Evolutionary conservation across 2,113 vertebrate species (phyloP).

Genomic region (Syngnathus floridae): DNA sequence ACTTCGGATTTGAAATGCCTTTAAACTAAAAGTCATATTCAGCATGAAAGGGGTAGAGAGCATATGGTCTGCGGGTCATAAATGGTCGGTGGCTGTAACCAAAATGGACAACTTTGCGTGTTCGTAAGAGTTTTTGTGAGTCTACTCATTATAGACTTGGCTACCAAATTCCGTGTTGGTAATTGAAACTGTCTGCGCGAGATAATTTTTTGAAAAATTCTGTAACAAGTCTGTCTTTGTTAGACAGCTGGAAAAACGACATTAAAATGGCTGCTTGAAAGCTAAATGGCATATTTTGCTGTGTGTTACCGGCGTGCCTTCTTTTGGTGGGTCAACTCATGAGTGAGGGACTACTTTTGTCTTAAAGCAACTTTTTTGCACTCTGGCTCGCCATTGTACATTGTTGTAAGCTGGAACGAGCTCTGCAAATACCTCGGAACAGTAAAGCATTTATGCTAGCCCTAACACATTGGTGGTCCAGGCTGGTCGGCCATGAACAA

Average conservation of each 20-base stretch:
- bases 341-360: too few species aligned
- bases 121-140: neutral
- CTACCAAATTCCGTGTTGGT: neutral
- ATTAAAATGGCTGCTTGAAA: neutral
- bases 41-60: neutral
- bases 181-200: neutral
- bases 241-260: neutral
- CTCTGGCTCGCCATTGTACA: too few species aligned
- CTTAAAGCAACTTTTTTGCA: too few species aligned
- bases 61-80: neutral
- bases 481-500: neutral
- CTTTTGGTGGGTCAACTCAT: neutral
- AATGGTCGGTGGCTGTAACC: neutral
- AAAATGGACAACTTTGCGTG: neutral
- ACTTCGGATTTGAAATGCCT: slow-evolving; percentile 30
- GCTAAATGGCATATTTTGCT: neutral
- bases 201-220: neutral
- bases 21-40: neutral
- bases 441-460: neutral
- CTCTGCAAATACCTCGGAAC: too few species aligned
- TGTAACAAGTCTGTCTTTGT: neutral
- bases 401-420: too few species aligned
- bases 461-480: neutral
- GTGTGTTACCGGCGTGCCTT: too few species aligned
- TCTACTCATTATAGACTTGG: neutral